phyloP scores from a whole-genome alignment of 2,888 invertebrate species.

The Eulithis testata region DNA sequence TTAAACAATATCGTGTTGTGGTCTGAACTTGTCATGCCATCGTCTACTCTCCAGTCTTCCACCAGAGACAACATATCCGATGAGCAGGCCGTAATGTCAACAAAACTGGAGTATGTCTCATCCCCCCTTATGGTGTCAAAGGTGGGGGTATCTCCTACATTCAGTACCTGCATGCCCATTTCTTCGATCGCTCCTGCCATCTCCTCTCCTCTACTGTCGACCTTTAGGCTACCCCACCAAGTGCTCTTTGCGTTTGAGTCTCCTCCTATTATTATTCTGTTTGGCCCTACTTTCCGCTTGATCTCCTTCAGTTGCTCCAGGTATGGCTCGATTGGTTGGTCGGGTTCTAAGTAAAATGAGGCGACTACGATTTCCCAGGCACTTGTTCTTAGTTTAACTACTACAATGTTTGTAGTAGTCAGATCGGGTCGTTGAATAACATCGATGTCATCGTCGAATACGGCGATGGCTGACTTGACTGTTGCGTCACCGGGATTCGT shows the following conservation, averaged over 20 bases:
- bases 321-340: not conserved
- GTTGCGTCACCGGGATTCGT: not conserved
- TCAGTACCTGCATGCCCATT: not conserved
- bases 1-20: not conserved
- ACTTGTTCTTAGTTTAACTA: slow-evolving; percentile 1
- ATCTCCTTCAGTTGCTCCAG: not conserved
- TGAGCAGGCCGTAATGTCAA: slow-evolving; percentile 3
- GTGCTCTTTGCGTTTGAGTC: not conserved
- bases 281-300: not conserved
- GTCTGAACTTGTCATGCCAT: not conserved
- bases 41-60: not conserved
- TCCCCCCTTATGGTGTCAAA: not conserved
- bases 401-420: not conserved
- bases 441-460: not conserved
- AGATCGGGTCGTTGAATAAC: not conserved
- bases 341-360: slow-evolving; percentile 1
- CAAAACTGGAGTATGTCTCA: not conserved
- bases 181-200: not conserved
- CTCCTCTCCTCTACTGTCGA: not conserved
- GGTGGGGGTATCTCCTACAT: not conserved
- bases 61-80: not conserved
- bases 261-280: not conserved
- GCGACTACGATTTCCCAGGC: slow-evolving; percentile 1
- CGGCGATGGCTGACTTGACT: not conserved
- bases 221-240: not conserved